Evolutionary conservation across 2,888 invertebrate species (phyloP), one percentile per base, ranked within the genome.

Genomic region (Chorisops tibialis): DNA sequence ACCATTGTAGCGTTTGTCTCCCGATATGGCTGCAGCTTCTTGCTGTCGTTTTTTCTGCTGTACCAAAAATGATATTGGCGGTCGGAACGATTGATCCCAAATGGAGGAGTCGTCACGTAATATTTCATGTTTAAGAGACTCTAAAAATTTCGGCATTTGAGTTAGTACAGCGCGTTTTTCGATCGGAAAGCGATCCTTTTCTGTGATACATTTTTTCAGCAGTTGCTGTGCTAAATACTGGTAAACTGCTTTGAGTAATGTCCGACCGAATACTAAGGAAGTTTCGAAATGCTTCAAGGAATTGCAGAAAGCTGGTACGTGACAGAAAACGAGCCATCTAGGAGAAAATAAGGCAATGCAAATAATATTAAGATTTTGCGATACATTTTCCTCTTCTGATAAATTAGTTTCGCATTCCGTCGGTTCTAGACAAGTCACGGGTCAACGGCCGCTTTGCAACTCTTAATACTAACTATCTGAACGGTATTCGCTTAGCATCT

Each of bases 221-320:
- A 96, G 82, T 74, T 96, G 94, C 49, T 89, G 85, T 30, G 91
- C 87, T 63, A 96, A 90, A 1, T 88, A 88, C 70, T 75, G 75
- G 72, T 89, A 96, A 2, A 96, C 91, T 0, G 93, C 91, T 39
- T 89, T 84, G 1, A 96, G 81, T 47, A 96, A 79, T 0, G 92
- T 91, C 22, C 91, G 84, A 0, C 96, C 97, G 79, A 97, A 97
- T 19, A 95, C 93, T 22, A 91, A 80, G 0, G 95, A 91, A 0
- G 94, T 93, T 69, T 96, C 95, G 72, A 89, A 93, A 74, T 93
- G 92, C 0, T 90, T 88, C 48, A 97, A 78, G 0, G 96, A 95
- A 76, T 96, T 94, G 73, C 96, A 96, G 76, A 95, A 93, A 1
- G 93, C 92, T 0, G 96, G 96, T 30, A 96, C 93, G 77, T 96